These are phyloP conservation scores for Cataglyphis hispanica DNA, from an alignment of 1,140 invertebrate species.

Conservation along the genomic window DNA sequence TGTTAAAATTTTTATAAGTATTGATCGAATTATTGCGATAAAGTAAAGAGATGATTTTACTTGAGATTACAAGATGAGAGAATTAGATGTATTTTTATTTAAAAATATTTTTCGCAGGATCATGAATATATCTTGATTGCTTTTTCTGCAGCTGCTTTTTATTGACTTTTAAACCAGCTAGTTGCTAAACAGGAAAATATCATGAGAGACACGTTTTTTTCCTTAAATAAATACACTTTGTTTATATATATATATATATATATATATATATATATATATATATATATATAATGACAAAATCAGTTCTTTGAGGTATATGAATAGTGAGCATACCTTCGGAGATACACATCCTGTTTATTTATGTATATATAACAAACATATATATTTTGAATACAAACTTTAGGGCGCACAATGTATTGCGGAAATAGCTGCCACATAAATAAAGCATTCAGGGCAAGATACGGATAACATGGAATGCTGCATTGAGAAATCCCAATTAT, in stretches of 20 bases:
- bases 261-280: neutral
- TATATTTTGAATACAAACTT: constrained; percentile 32
- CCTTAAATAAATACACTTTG: constrained; percentile 26
- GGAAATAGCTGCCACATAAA: constrained; percentile 27
- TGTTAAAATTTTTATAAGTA: neutral
- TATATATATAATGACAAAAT: too few species aligned
- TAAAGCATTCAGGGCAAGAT: constrained; percentile 15
- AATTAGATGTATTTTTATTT: neutral
- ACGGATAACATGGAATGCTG: neutral
- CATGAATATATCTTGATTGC: neutral
- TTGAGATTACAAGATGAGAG: neutral
- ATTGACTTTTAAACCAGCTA: neutral
- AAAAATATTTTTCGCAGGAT: neutral
- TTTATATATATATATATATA: neutral
- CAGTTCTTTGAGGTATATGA: neutral
- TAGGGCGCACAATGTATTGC: neutral
- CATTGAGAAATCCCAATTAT: constrained; percentile 1
- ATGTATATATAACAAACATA: neutral
- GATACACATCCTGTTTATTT: neutral
- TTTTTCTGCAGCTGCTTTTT: neutral
- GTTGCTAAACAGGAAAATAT: neutral
- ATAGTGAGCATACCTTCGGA: neutral
- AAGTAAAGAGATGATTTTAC: neutral
- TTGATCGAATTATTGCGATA: neutral
- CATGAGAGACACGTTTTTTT: neutral